phyloP scores from a whole-genome alignment of 2,888 invertebrate genomes.

The Julus scanicus region DNA sequence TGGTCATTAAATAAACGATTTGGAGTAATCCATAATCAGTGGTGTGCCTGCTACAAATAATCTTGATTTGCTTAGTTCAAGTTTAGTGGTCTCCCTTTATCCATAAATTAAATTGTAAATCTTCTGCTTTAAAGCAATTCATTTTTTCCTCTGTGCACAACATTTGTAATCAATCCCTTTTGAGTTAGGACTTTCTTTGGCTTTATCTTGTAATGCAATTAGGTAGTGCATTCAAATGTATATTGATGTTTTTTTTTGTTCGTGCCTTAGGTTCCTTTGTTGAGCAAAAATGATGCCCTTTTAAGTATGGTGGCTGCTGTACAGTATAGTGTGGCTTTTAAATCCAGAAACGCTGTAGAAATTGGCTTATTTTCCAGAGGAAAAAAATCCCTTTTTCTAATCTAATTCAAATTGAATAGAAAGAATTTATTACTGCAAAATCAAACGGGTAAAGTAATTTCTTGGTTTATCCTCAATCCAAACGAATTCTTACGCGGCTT shows the following conservation, averaged over 20 bases:
- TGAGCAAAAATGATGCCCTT: background rate
- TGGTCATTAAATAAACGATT: too few species aligned
- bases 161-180: background rate
- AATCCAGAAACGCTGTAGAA: background rate
- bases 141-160: background rate
- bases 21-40: background rate
- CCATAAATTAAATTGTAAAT: background rate
- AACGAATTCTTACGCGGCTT: background rate
- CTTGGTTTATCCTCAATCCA: background rate
- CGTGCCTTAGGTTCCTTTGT: background rate
- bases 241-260: background rate
- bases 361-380: background rate
- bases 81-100: background rate
- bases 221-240: background rate
- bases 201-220: background rate
- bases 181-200: background rate
- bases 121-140: background rate
- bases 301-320: background rate
- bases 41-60: background rate
- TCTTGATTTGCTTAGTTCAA: background rate
- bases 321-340: background rate
- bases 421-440: background rate
- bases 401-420: constrained; percentile 1
- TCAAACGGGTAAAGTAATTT: background rate
- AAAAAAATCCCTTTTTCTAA: background rate